phyloP scores from a whole-genome alignment of 2,888 invertebrate genomes.

The Drosophila villosipedis region DNA sequence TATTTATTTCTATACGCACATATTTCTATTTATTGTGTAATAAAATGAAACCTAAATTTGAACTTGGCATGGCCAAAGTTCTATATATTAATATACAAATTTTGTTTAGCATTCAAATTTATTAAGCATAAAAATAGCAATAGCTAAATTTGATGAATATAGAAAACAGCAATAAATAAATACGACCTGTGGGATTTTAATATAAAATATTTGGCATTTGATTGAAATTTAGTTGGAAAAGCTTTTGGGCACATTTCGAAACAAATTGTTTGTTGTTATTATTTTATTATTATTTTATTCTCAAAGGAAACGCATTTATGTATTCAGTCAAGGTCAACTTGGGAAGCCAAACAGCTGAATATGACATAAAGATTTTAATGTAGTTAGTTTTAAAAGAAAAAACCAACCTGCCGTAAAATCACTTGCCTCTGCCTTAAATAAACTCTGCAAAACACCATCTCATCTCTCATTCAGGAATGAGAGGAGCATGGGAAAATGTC shows the following conservation, averaged over 20 bases:
- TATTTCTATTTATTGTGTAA: conserved; percentile 44
- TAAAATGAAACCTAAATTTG: conserved; percentile 24
- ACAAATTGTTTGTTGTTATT: not conserved
- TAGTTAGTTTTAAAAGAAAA: not conserved
- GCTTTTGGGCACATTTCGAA: not conserved
- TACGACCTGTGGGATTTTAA: not conserved
- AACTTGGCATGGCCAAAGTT: not conserved
- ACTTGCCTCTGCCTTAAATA: not conserved
- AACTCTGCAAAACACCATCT: not conserved
- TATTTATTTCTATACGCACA: conserved; percentile 12
- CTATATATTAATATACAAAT: not conserved
- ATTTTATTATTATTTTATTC: not conserved
- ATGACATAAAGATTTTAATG: not conserved
- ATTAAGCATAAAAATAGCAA: not conserved
- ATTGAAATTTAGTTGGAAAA: not conserved
- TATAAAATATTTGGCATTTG: not conserved
- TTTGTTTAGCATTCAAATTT: not conserved
- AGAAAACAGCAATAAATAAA: not conserved
- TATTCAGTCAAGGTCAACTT: not conserved
- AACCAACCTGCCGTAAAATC: not conserved
- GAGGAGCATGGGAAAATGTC: not conserved
- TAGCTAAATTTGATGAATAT: not conserved
- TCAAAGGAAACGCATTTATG: not conserved
- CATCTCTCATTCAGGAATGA: not conserved
- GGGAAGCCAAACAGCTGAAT: not conserved